Evolutionary conservation across 2,888 invertebrate genomes (phyloP).

Genomic region (Halictus quadricinctus): DNA sequence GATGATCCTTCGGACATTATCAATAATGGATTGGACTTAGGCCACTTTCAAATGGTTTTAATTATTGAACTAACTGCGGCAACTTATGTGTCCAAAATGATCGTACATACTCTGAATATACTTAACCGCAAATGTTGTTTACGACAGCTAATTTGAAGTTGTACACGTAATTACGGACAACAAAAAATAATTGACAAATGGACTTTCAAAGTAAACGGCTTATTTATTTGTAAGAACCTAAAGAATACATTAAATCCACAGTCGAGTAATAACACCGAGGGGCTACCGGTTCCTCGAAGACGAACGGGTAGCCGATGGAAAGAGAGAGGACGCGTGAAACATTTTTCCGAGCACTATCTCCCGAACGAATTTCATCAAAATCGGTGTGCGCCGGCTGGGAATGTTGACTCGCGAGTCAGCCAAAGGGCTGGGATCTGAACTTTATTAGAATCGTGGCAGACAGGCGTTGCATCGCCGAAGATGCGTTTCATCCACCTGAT

Average conservation of each 20-base stretch:
- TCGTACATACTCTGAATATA: too few species aligned
- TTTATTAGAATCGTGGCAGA: not conserved
- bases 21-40: too few species aligned
- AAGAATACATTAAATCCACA: not conserved
- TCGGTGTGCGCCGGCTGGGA: not conserved
- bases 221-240: not conserved
- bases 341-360: not conserved
- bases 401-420: conserved; percentile 2
- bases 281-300: not conserved
- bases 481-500: conserved; percentile 2
- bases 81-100: too few species aligned
- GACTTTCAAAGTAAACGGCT: too few species aligned
- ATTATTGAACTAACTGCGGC: too few species aligned
- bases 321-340: not conserved
- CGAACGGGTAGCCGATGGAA: too few species aligned
- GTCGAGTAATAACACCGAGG: not conserved
- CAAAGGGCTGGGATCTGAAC: not conserved
- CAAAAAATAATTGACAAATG: too few species aligned
- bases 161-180: too few species aligned
- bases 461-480: not conserved
- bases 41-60: too few species aligned
- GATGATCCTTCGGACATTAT: too few species aligned
- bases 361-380: not conserved
- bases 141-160: too few species aligned
- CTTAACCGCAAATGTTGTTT: too few species aligned